Evolutionary conservation across 2,888 invertebrate genomes (phyloP), one percentile per base, ranked within the genome.

Genomic region (Ochropleura leucogaster): DNA sequence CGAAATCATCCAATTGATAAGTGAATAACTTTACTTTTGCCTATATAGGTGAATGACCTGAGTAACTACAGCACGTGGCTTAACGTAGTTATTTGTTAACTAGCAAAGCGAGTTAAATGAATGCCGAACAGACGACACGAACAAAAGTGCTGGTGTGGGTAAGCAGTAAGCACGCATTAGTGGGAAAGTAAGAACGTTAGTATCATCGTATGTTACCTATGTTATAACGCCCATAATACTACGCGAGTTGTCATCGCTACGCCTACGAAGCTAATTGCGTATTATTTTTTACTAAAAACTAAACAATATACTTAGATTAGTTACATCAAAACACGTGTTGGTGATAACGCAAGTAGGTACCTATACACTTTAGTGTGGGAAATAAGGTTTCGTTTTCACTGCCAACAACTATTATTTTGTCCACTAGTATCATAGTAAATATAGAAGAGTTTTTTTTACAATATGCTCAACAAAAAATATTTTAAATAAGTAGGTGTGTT

Each of bases 41-140:
- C 47, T 46, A n/a, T n/a, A n/a, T n/a, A 69, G 30, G 30, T 30
- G 47, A 62, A 14, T 18, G 47, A 14, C 47, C 78, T 40, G 10
- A 18, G n/a, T 8, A 40, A 46, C 20, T 65, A 55, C 30, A n/a
- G 1, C 47, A 42, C 46, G 30, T 62, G 42, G 42, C 42, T 66
- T 20, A 12, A 42, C 42, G n/a, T 51, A 64, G n/a, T 4, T 18
- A 46, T 68, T 82, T 82, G 68, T 82, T 76, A 83, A 79, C 79
- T 46, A 78, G 63, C 16, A 59, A 55, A 16, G 42, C 51, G 65
- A 77, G 67, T 63, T 8, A 51, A n/a, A 47, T 18, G 49, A 49
- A 57, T n/a, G 63, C 63, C 68, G 46, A 42, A 64, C 73, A 59
- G n/a, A 55, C 59, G 30, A 68, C 42, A 47, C 59, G 40, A 67